A percentile compares a stretch with the other conserved stretches of the same genome.
Evolutionary conservation across 2,888 invertebrate species (phyloP).

Genomic region (Caenorhabditis drosophilae): DNA sequence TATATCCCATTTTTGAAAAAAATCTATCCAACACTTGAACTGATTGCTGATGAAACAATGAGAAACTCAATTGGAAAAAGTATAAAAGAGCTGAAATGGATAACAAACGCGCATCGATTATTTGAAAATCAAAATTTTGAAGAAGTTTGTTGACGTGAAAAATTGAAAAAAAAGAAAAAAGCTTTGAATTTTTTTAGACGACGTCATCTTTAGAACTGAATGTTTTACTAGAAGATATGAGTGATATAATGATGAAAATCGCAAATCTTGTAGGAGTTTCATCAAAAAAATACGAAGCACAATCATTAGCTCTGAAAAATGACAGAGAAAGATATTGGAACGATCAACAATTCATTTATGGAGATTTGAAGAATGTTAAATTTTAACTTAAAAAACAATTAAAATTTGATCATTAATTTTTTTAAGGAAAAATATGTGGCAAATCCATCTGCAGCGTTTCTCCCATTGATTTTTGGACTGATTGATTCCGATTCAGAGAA

Average conservation of each 20-base stretch:
- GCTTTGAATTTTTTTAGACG: background rate
- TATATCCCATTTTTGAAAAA: constrained; percentile 4
- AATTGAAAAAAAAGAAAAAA: background rate
- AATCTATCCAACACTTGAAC: constrained; percentile 5
- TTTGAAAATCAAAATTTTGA: constrained; percentile 11
- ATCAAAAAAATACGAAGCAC: constrained; percentile 1
- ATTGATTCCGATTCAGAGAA: constrained; percentile 1
- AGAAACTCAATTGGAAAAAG: too few species aligned
- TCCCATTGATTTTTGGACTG: constrained; percentile 9
- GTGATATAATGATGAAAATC: constrained; percentile 7
- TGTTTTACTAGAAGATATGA: constrained; percentile 18
- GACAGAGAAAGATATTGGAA: constrained; percentile 11
- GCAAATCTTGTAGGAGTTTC: background rate
- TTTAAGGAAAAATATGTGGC: constrained; percentile 8
- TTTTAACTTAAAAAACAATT: background rate
- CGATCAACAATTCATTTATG: constrained; percentile 4
- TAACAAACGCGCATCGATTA: too few species aligned
- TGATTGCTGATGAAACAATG: constrained; percentile 21
- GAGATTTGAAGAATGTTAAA: constrained; percentile 15
- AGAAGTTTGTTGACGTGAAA: constrained; percentile 4
- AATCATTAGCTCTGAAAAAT: background rate
- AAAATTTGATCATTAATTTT: background rate
- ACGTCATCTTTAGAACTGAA: constrained; percentile 15
- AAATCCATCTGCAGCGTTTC: background rate
- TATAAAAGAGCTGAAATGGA: too few species aligned